Evolutionary conservation across 2,797 vertebrate genomes (phyloP).

Genomic region (Esox lucius): DNA sequence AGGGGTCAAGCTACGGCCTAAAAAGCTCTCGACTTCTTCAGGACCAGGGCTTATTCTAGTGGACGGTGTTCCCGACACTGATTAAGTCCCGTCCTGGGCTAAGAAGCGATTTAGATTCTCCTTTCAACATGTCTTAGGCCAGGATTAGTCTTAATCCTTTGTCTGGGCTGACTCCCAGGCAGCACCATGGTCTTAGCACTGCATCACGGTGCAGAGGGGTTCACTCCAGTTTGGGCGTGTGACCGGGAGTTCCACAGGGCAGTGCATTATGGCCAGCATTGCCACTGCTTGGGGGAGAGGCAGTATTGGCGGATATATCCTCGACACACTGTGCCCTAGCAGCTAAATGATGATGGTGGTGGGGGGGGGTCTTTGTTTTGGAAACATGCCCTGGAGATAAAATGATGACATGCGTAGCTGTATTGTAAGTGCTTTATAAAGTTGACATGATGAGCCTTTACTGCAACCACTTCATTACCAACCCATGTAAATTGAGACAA

Average conservation of each 20-base stretch:
- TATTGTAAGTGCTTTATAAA: not conserved
- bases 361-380: not conserved
- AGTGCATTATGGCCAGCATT: too few relatives aligned
- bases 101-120: not conserved
- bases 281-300: too few relatives aligned
- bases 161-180: too few relatives aligned
- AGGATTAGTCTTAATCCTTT: not conserved
- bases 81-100: not conserved
- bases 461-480: constrained; percentile 4
- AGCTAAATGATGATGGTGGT: too few relatives aligned
- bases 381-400: not conserved
- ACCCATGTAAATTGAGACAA: constrained; percentile 2
- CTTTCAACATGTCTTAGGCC: not conserved
- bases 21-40: not conserved
- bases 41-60: not conserved
- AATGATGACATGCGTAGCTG: not conserved
- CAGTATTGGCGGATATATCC: too few relatives aligned
- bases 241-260: too few relatives aligned
- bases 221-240: too few relatives aligned
- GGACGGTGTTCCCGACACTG: not conserved
- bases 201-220: too few relatives aligned
- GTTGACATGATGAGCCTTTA: not conserved
- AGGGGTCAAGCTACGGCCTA: not conserved
- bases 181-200: too few relatives aligned
- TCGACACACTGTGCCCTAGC: too few relatives aligned